Percentiles rank a stretch among this genome's conserved stretches.
phyloP scores from a whole-genome alignment of 2,797 vertebrate genomes.

The Ataeniobius toweri region DNA sequence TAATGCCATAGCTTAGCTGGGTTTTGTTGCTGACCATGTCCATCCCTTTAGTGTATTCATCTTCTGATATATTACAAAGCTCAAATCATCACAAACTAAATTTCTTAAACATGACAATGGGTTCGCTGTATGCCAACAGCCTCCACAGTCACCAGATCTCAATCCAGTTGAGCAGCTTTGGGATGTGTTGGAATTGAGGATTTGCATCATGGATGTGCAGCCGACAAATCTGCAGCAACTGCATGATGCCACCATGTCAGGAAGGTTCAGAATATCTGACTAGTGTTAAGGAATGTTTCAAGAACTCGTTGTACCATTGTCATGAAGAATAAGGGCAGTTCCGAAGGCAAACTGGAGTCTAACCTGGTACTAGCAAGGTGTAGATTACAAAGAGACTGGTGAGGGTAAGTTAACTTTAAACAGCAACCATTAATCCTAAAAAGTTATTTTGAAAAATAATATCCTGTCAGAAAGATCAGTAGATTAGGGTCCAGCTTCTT shows the following conservation, averaged over 20 bases:
- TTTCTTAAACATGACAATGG: background rate
- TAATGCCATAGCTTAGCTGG: background rate
- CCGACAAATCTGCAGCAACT: slow-evolving; percentile 52
- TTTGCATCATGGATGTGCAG: slow-evolving; percentile 57
- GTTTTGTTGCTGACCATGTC: background rate
- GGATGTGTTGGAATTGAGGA: slow-evolving; percentile 45
- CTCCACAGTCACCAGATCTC: background rate
- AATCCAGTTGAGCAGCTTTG: slow-evolving; percentile 3
- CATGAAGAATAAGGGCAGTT: background rate
- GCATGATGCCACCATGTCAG: slow-evolving; percentile 41
- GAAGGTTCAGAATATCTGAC: too few relatives aligned
- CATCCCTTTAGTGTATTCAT: background rate
- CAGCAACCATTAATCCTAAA: background rate
- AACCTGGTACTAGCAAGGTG: too few relatives aligned
- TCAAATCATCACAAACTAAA: background rate
- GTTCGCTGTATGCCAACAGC: background rate
- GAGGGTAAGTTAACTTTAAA: background rate
- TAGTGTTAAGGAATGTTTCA: too few relatives aligned
- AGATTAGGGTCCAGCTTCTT: slow-evolving; percentile 33
- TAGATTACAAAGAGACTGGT: background rate
- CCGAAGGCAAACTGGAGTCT: background rate
- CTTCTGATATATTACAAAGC: background rate
- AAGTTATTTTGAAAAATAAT: background rate
- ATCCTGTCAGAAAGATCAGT: slow-evolving; percentile 17
- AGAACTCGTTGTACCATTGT: background rate